phyloP scores from a whole-genome alignment of 2,797 vertebrate genomes.

The Nasua narica region DNA sequence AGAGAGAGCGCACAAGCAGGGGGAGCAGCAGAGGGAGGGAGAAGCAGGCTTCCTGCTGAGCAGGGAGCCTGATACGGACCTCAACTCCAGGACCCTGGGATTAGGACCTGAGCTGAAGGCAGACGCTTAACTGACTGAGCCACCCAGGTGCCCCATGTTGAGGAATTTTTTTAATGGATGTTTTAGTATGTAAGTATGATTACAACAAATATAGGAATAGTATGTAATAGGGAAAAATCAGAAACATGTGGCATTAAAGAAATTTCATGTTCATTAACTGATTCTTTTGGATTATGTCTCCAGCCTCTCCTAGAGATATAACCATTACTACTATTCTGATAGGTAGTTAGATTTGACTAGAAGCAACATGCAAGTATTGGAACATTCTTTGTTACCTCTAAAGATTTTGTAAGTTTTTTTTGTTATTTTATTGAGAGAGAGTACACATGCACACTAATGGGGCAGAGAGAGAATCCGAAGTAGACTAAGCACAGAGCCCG shows the following conservation, averaged over 20 bases:
- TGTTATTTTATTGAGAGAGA: no score
- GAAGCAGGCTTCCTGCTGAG: background rate
- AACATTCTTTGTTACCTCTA: background rate
- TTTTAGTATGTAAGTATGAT: background rate
- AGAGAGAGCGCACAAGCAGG: background rate
- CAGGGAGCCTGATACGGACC: background rate
- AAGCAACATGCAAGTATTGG: background rate
- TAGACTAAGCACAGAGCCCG: no score
- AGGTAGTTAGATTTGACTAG: background rate
- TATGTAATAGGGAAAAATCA: background rate
- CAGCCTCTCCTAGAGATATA: background rate
- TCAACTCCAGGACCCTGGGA: background rate
- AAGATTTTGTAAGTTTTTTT: background rate
- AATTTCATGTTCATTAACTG: background rate
- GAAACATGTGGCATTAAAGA: background rate
- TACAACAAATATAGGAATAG: background rate
- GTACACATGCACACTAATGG: accelerated
- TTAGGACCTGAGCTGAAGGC: background rate
- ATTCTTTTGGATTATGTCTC: background rate
- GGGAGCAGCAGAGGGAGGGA: background rate
- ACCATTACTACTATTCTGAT: background rate
- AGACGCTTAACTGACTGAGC: background rate
- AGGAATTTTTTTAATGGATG: background rate
- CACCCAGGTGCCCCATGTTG: background rate
- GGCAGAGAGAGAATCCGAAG: no score